Base-by-base conservation (phyloP, 2,888 invertebrate genomes). In the Pseudococcus viburni region DNA sequence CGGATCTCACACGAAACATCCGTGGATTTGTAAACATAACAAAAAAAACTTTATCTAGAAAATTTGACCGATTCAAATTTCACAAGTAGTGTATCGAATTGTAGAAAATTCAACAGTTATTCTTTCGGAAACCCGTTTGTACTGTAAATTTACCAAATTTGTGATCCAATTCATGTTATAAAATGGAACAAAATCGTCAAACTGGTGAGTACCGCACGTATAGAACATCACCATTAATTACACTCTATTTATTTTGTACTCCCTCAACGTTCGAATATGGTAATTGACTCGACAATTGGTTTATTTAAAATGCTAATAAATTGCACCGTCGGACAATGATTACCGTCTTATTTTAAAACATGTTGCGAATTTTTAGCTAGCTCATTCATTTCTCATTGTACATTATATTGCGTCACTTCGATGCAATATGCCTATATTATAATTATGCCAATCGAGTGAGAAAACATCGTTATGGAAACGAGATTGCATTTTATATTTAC, bases 271-370 rank as follows among this genome's bases (percentile, higher is more conserved):
- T 59, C 19, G 7, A 33, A 80, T 80, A 42, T 46, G 80, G 17
- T 80, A 80, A 80, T 80, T 80, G 42, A 42, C 80, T 80, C 42
- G 42, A n/a, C 42, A 80, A 80, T 80, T 42, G 46, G 80, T 80
- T 80, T 42, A 80, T 80, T 80, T 80, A 80, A 80, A 46, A 80
- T 80, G 80, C 42, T 42, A 80, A 80, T 80, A 80, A 80, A 80
- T 15, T 42, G 33, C 80, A 42, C 80, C 80, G 17, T 33, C 26
- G 26, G 3, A 33, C 26, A 3, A 33, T 33, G 26, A 33, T 33
- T 33, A 33, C 26, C 1, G 26, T 33, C 26, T 1, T 33, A 33
- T 3, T 33, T 1, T 33, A 33, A 33, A 3, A 33, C 26, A 2
- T 33, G 26, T 33, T 3, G 26, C 26, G 26, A 33, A 33, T 33